These are phyloP conservation scores for Epinephelus lanceolatus DNA, from an alignment of 2,113 vertebrate genomes.

Conservation along the genomic window DNA sequence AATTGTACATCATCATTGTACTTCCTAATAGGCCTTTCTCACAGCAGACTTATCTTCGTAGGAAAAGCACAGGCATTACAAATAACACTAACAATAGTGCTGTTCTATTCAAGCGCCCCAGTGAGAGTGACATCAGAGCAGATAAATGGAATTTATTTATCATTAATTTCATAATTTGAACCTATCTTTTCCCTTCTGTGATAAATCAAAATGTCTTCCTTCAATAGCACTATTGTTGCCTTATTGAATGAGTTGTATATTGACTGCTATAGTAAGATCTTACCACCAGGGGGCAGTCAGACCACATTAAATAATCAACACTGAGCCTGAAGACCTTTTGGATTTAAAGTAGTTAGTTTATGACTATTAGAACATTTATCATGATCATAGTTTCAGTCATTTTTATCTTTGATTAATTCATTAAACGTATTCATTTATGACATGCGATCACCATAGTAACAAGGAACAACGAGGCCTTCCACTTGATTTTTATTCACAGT, in stretches of 20 bases:
- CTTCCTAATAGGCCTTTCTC: too few species aligned
- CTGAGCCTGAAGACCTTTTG: background rate
- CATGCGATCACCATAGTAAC: background rate
- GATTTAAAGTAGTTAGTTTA: background rate
- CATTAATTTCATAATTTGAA: too few species aligned
- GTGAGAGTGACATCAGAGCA: too few species aligned
- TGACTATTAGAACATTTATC: background rate
- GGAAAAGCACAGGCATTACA: too few species aligned
- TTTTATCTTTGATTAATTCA: background rate
- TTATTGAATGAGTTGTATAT: background rate
- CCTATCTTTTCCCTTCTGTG: too few species aligned
- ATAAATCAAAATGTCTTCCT: too few species aligned
- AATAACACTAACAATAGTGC: too few species aligned
- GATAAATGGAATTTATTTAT: too few species aligned
- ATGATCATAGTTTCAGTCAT: background rate
- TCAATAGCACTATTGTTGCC: too few species aligned
- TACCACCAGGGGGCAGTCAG: slow-evolving; percentile 39
- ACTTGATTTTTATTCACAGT: background rate
- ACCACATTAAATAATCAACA: background rate
- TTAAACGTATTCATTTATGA: background rate
- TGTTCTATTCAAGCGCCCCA: too few species aligned
- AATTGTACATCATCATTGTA: background rate
- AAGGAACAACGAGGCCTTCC: background rate
- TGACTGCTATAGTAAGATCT: background rate
- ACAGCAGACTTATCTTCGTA: too few species aligned